Percentiles rank a stretch among this genome's conserved stretches.
These are phyloP conservation scores for Coranthus polyacanthus DNA, from an alignment of 2,797 vertebrate species.

Conservation along the genomic window DNA sequence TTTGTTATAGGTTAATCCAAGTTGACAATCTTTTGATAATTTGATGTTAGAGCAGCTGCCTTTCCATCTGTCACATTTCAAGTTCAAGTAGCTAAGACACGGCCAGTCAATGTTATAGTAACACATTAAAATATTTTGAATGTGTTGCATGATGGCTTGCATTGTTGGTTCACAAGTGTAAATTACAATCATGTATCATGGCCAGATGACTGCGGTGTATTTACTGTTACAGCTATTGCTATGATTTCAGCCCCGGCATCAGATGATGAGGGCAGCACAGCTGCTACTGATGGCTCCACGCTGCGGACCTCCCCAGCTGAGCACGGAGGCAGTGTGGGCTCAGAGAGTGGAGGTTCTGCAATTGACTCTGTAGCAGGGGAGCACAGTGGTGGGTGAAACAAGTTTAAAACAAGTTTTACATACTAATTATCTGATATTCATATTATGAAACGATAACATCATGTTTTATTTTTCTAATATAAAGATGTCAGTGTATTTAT, in stretches of 20 bases:
- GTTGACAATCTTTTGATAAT: background rate
- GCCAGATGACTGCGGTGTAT: conserved; percentile 86
- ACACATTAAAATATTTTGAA: conserved; percentile 17
- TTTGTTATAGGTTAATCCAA: background rate
- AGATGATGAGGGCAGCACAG: conserved; percentile 98
- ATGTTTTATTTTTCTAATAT: no score
- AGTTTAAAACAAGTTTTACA: conserved; percentile 9
- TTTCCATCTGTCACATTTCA: background rate
- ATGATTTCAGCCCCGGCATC: conserved; percentile 99
- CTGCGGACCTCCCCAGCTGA: conserved; percentile 97
- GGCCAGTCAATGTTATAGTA: background rate
- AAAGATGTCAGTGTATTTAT: no score
- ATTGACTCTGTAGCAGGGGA: conserved; percentile 98
- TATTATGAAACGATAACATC: background rate
- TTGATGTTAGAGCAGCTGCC: background rate
- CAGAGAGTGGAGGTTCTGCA: conserved; percentile 97
- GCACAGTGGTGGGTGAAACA: conserved; percentile 95
- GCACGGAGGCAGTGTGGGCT: conserved; percentile 98
- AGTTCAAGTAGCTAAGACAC: background rate
- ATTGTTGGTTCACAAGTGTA: conserved; percentile 46
- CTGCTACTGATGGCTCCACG: conserved; percentile 97
- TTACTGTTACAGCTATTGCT: conserved; percentile 97
- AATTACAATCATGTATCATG: conserved; percentile 55
- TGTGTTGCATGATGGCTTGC: conserved; percentile 36
- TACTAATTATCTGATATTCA: no score